Conservation (phyloP, 2,797 vertebrate genomes). For the Vespertilio murinus region DNA sequence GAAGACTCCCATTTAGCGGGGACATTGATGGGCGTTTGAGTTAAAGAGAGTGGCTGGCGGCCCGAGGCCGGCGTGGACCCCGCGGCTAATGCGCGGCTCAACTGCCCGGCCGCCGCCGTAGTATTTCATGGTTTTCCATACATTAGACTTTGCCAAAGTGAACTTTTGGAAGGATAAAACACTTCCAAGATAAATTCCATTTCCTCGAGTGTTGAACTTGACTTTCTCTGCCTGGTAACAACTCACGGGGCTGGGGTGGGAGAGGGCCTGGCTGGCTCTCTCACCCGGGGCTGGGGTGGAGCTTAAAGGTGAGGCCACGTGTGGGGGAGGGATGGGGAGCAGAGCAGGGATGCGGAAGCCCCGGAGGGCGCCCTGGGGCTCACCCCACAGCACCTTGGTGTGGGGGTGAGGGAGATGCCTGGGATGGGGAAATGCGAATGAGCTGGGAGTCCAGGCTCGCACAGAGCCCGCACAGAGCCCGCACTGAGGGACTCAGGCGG, state of each 20-base stretch:
- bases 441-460: background rate
- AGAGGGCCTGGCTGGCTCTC: background rate
- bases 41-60: conserved; percentile 68
- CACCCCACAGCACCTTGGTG: too few species aligned
- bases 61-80: conserved; percentile 77
- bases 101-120: conserved; percentile 59
- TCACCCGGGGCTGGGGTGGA: background rate
- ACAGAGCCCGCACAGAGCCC: accelerated
- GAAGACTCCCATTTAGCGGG: conserved; percentile 87
- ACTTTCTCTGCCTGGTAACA: background rate
- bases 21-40: conserved; percentile 83
- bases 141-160: conserved; percentile 74
- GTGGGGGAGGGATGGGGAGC: background rate
- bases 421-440: accelerated
- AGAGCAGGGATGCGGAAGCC: background rate
- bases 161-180: conserved; percentile 76
- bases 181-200: conserved; percentile 72
- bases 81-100: conserved; percentile 75
- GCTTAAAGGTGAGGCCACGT: background rate
- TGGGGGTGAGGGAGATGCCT: too few species aligned
- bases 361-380: background rate
- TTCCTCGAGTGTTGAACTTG: background rate
- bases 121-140: conserved; percentile 75
- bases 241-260: conserved; percentile 1
- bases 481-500: conserved; percentile 16